Percentiles rank a stretch among this genome's conserved stretches.
phyloP scores from a whole-genome alignment of 92 coral and sea anemone species.

The Phenganax stokvisi region DNA sequence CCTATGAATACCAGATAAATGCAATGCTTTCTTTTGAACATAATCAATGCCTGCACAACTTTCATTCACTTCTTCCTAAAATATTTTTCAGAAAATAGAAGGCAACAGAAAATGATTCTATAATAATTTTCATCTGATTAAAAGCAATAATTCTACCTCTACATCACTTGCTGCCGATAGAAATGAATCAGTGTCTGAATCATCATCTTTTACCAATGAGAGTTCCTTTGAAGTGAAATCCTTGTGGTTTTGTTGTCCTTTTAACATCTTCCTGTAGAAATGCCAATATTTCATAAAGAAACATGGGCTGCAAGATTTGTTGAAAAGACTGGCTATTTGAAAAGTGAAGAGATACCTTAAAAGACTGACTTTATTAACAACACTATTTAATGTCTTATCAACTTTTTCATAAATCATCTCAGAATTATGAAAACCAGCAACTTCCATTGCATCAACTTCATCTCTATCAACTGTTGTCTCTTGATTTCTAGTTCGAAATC shows the following conservation, averaged over 20 bases:
- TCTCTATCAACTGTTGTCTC: background rate
- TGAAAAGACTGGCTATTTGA: too few species aligned
- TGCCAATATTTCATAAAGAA: background rate
- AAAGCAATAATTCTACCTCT: background rate
- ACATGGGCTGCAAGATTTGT: too few species aligned
- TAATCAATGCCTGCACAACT: background rate
- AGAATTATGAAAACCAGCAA: slow-evolving; percentile 28
- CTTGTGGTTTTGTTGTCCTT: background rate
- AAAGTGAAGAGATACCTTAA: background rate
- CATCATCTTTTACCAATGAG: slow-evolving; percentile 12
- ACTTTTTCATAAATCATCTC: slow-evolving; percentile 15
- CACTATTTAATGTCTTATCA: slow-evolving; percentile 23
- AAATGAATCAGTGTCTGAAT: slow-evolving; percentile 30
- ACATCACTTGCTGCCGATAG: slow-evolving; percentile 32
- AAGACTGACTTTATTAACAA: slow-evolving; percentile 19
- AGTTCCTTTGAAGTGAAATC: slow-evolving; percentile 6
- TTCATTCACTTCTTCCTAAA: slow-evolving; percentile 23
- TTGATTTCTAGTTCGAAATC: background rate
- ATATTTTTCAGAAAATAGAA: background rate
- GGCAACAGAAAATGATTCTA: background rate
- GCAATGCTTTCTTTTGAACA: slow-evolving; percentile 18
- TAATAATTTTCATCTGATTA: background rate
- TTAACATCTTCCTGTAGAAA: slow-evolving; percentile 16
- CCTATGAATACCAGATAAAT: slow-evolving; percentile 26
- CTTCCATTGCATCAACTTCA: slow-evolving; percentile 31